These are phyloP conservation scores for Holcopasites calliopsidis DNA, from an alignment of 1,140 invertebrate genomes.

Conservation along the genomic window DNA sequence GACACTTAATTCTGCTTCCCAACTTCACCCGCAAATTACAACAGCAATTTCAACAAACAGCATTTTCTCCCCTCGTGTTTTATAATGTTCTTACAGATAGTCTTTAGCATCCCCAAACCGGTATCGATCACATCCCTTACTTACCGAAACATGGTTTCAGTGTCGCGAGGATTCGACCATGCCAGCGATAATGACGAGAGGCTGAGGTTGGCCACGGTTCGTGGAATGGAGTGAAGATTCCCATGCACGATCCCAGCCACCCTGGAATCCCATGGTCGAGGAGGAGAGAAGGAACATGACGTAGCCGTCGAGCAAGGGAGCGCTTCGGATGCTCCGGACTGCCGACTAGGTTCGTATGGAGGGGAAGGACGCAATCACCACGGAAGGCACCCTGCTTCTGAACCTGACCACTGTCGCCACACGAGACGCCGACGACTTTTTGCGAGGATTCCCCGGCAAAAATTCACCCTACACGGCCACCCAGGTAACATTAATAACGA, in stretches of 20 bases:
- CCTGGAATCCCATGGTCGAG: slow-evolving; percentile 43
- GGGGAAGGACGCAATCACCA: slow-evolving; percentile 71
- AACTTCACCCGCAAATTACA: background rate
- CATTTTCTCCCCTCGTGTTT: no score
- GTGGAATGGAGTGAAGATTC: slow-evolving; percentile 35
- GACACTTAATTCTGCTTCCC: background rate
- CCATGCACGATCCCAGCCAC: slow-evolving; percentile 39
- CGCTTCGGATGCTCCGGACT: slow-evolving; percentile 74
- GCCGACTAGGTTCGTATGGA: slow-evolving; percentile 79
- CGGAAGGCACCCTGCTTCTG: slow-evolving; percentile 72
- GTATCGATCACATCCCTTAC: no score
- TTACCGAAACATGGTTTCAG: slow-evolving; percentile 47
- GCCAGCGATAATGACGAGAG: slow-evolving; percentile 5
- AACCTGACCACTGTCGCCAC: slow-evolving; percentile 70
- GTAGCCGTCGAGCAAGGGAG: slow-evolving; percentile 56
- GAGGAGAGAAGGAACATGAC: slow-evolving; percentile 60
- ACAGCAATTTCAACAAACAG: no score
- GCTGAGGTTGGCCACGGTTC: background rate
- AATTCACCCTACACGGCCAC: slow-evolving; percentile 75
- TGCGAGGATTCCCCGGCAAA: slow-evolving; percentile 73
- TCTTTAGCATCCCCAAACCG: no score
- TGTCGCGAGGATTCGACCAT: background rate
- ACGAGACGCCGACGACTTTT: slow-evolving; percentile 65
- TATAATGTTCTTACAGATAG: no score
- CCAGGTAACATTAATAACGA: slow-evolving; percentile 71